A percentile compares a stretch with the other conserved stretches of the same genome.
phyloP scores from a whole-genome alignment of 2,113 vertebrate species.

The Hepsetus odoe region DNA sequence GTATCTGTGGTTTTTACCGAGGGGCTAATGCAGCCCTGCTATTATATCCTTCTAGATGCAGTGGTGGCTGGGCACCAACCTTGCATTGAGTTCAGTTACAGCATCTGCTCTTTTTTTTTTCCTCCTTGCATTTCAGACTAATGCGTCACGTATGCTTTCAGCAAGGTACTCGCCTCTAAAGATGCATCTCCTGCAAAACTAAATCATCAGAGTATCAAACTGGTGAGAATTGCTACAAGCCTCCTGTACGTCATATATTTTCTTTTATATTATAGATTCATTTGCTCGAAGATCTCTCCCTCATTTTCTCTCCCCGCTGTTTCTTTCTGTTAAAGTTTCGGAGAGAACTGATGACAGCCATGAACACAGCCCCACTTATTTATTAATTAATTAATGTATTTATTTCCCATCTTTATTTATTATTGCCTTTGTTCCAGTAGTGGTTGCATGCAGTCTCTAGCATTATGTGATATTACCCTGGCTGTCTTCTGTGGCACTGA shows the following conservation, averaged over 20 bases:
- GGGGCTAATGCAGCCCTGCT: no score
- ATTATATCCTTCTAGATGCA: no score
- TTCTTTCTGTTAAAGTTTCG: constrained; percentile 71
- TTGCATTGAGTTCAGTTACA: neutral
- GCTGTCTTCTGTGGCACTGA: constrained; percentile 60
- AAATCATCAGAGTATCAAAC: neutral
- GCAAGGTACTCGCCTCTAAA: neutral
- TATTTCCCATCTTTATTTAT: constrained; percentile 63
- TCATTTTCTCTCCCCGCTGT: constrained; percentile 28
- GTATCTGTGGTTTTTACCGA: neutral
- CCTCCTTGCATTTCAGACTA: neutral
- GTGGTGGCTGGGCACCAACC: neutral
- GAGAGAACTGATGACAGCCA: constrained; percentile 69
- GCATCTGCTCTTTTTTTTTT: neutral
- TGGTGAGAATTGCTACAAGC: neutral
- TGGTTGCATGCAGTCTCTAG: constrained; percentile 54
- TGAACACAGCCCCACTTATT: constrained; percentile 32
- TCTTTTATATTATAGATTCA: neutral
- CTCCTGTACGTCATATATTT: neutral
- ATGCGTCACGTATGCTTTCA: neutral
- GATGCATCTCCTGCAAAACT: neutral
- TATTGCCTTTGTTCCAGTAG: constrained; percentile 60
- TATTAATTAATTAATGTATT: constrained; percentile 53
- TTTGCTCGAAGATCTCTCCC: constrained; percentile 3
- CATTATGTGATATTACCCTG: constrained; percentile 65